These are phyloP conservation scores for Acheta domesticus DNA, from an alignment of 2,888 invertebrate genomes.

Conservation along the genomic window DNA sequence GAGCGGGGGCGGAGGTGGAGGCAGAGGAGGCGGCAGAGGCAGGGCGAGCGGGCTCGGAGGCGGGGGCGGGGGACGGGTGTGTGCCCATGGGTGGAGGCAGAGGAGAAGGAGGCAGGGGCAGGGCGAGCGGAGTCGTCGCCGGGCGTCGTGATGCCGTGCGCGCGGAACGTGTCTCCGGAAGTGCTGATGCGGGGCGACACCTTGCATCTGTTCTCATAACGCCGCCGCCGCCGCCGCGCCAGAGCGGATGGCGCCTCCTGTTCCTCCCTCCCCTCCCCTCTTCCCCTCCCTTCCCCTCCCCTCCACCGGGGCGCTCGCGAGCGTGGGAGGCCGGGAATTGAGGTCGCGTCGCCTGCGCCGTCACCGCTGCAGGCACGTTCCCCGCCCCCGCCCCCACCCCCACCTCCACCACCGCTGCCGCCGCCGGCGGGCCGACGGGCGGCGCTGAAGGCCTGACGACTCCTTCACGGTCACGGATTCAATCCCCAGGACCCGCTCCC, in stretches of 20 bases:
- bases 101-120: not conserved
- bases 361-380: not conserved
- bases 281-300: not conserved
- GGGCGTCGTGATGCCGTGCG: not conserved
- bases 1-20: too few species aligned
- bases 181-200: not conserved
- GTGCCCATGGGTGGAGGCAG: too few species aligned
- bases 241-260: not conserved
- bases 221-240: not conserved
- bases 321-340: not conserved
- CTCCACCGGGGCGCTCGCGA: not conserved
- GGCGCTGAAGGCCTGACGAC: not conserved
- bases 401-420: accelerated
- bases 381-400: too few species aligned
- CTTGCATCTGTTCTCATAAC: slow-evolving; percentile 1
- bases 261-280: not conserved
- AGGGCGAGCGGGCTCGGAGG: too few species aligned
- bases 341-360: not conserved
- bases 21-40: too few species aligned
- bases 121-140: not conserved
- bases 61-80: too few species aligned
- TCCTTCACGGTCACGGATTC: not conserved
- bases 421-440: not conserved
- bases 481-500: not conserved
- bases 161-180: not conserved